phyloP scores from a whole-genome alignment of 2,113 vertebrate genomes.

The Chaetodon trifascialis region DNA sequence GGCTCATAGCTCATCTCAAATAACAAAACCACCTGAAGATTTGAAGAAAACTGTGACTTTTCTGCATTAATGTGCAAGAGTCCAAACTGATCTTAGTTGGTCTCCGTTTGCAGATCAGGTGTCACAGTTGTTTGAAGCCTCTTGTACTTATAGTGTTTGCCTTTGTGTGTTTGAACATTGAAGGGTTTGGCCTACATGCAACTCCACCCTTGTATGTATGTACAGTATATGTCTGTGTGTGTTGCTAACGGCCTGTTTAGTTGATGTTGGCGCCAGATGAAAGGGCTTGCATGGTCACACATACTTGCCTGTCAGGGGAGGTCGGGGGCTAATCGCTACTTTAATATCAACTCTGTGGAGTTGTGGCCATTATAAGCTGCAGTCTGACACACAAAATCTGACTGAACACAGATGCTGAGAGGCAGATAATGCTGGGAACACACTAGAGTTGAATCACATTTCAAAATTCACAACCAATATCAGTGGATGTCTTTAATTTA shows the following conservation, averaged over 20 bases:
- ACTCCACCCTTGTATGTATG: conserved; percentile 34
- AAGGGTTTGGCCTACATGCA: neutral
- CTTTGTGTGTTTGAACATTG: neutral
- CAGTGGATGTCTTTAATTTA: conserved; percentile 12
- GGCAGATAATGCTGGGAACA: conserved; percentile 54
- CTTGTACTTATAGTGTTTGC: conserved; percentile 26
- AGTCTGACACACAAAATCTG: conserved; percentile 31
- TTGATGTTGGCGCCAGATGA: conserved; percentile 72
- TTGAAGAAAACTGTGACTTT: neutral
- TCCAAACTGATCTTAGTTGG: neutral
- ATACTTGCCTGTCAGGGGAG: conserved; percentile 29
- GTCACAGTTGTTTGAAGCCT: conserved; percentile 32
- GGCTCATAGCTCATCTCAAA: conserved; percentile 32
- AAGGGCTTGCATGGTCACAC: conserved; percentile 51
- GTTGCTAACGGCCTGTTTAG: conserved; percentile 59
- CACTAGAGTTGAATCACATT: conserved; percentile 44
- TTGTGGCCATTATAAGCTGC: conserved; percentile 43
- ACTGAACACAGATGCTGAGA: conserved; percentile 52
- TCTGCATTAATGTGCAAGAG: neutral
- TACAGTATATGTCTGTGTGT: conserved; percentile 20
- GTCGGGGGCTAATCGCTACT: conserved; percentile 54
- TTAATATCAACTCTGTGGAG: conserved; percentile 58
- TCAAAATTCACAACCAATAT: conserved; percentile 32
- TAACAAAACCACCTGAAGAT: neutral
- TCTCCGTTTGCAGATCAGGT: conserved; percentile 14